Evolutionary conservation across 2,113 vertebrate species (phyloP), one percentile per base, ranked within the genome.

Genomic region (Urocitellus parryii): DNA sequence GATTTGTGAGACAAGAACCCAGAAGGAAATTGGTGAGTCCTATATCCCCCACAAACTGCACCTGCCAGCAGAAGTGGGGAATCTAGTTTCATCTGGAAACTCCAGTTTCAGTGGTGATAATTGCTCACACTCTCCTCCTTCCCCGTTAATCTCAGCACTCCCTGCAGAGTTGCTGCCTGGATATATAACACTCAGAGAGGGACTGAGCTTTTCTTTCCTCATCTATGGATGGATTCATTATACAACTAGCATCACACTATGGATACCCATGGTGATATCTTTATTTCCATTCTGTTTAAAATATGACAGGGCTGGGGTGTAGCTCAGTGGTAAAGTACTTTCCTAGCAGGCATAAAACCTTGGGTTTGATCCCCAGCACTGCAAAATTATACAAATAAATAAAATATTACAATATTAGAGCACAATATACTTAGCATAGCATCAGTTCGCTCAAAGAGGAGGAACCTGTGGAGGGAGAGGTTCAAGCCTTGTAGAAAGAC

Each of bases 111-210:
- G 56, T 58, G 20, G 61, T 63, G 24, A 25, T 8, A 51, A 37
- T 39, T 8, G 56, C 14, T 48, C 4, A 1, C 32, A 2, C 0
- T 0, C 18, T 56, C 45, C 42, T 0, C 10, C 25, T 5, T 20
- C 56, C 24, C 65, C 0, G 11, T 4, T 16, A 16, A 34, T 70
- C 25, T 82, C 25, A 8, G 8, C 34, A 17, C 32, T 25, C 37
- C 27, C 17, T 9, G 9, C 10, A 34, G 32, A 58, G 51, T 34
- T 51, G 17, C 32, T 42, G 25, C 27, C 77, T 34, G 48, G 48
- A 32, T 27, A 0, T 18, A 0, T 4, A 34, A 74, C 63, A 13
- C 0, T 29, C 16, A 20, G 25, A 53, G 32, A 27, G 68, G 17
- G 45, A 48, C 27, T 56, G 16, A 88, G 34, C 27, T 90, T 51